These are phyloP conservation scores for Cirrhinus mrigala DNA, from an alignment of 2,797 vertebrate species.

Conservation along the genomic window DNA sequence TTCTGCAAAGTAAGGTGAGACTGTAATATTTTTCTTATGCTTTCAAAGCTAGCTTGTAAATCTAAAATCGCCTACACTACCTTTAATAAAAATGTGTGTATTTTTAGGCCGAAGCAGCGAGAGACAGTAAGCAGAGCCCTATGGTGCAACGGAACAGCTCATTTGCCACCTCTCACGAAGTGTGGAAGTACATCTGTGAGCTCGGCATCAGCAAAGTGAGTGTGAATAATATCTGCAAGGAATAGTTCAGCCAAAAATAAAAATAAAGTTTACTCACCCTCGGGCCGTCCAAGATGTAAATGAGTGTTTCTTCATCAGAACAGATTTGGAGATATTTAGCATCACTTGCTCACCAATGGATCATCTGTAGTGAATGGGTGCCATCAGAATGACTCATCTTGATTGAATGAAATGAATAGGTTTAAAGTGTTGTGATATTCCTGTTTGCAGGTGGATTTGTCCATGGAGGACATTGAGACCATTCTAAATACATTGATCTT, in stretches of 20 bases:
- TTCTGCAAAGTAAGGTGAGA: slow-evolving; percentile 93
- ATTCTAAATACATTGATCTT: slow-evolving; percentile 97
- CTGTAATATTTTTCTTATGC: not conserved
- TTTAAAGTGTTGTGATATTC: not conserved
- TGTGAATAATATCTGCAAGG: not conserved
- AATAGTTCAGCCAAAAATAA: not conserved
- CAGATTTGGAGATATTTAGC: too few relatives aligned
- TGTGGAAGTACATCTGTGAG: slow-evolving; percentile 98
- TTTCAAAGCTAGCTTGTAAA: too few relatives aligned
- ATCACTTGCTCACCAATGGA: too few relatives aligned
- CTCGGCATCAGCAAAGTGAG: slow-evolving; percentile 97
- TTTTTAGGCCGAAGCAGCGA: slow-evolving; percentile 87
- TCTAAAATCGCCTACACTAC: too few relatives aligned
- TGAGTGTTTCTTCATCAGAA: too few relatives aligned
- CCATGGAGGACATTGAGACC: slow-evolving; percentile 99
- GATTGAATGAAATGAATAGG: not conserved
- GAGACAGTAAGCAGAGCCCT: slow-evolving; percentile 93
- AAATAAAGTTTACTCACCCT: too few relatives aligned
- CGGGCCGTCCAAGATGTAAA: not conserved
- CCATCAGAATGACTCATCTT: too few relatives aligned
- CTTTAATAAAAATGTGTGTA: not conserved
- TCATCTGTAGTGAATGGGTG: too few relatives aligned
- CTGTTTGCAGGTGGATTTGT: slow-evolving; percentile 89
- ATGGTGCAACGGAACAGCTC: slow-evolving; percentile 97
- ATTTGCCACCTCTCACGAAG: slow-evolving; percentile 94